These are phyloP conservation scores for Brachionus rotundiformis DNA, from an alignment of 1,140 invertebrate genomes.

Conservation along the genomic window DNA sequence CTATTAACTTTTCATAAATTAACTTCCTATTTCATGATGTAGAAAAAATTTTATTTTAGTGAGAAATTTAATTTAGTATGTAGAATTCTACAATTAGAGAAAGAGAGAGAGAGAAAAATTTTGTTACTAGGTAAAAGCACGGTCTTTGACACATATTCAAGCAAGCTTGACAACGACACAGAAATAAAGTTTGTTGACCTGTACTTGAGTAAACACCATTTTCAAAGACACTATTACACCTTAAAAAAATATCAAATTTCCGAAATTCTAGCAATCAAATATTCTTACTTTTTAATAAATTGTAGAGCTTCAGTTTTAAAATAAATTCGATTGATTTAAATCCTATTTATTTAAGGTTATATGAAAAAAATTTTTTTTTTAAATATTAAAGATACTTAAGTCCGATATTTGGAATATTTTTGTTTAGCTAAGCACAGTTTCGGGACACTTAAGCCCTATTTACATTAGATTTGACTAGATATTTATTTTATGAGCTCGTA, in stretches of 20 bases:
- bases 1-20: conserved; percentile 4
- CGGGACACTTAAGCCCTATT: conserved; percentile 11
- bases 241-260: conserved; percentile 37
- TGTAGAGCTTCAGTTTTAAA: neutral
- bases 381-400: conserved; percentile 36
- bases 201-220: conserved; percentile 14
- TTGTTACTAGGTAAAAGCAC: neutral
- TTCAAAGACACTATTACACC: conserved; percentile 32
- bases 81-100: neutral
- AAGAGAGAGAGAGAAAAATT: conserved; percentile 2
- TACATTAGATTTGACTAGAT: conserved; percentile 50
- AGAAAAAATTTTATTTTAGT: neutral
- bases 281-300: neutral
- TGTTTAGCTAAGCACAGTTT: conserved; percentile 7
- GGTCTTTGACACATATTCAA: conserved; percentile 10
- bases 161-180: conserved; percentile 23
- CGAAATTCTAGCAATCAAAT: conserved; percentile 4
- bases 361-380: neutral
- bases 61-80: conserved; percentile 40
- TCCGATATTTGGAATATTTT: conserved; percentile 28
- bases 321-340: conserved; percentile 41
- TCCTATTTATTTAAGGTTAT: conserved; percentile 50
- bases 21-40: conserved; percentile 29
- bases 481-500: conserved; percentile 19
- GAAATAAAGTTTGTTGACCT: conserved; percentile 10